These are phyloP conservation scores for Macrobrachium nipponense DNA, from an alignment of 1,140 invertebrate genomes.

Conservation along the genomic window DNA sequence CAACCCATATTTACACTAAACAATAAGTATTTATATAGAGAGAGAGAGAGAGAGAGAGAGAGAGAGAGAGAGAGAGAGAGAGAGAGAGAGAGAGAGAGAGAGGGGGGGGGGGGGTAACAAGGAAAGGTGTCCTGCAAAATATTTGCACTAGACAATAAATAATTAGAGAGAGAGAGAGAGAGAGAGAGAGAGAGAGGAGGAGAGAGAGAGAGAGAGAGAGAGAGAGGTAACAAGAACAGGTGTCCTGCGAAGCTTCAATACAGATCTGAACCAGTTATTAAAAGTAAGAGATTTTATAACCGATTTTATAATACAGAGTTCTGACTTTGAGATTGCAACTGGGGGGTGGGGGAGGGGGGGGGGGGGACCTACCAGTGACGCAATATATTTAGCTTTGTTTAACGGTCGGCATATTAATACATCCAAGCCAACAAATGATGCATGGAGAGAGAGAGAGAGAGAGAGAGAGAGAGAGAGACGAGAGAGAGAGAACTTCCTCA, in stretches of 20 bases:
- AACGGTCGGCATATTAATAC: background rate
- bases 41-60: slow-evolving; percentile 28
- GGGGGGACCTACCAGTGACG: background rate
- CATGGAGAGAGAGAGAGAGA: slow-evolving; percentile 11
- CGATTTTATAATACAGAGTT: too few relatives aligned
- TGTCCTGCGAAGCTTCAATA: background rate
- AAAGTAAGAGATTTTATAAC: too few relatives aligned
- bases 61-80: slow-evolving; percentile 54
- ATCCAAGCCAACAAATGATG: background rate
- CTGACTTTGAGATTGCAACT: too few relatives aligned
- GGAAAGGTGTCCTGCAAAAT: background rate
- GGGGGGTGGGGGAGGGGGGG: too few relatives aligned
- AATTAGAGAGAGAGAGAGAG: slow-evolving; percentile 12
- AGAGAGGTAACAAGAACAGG: slow-evolving; percentile 1
- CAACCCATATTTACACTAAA: background rate
- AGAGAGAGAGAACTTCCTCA: background rate
- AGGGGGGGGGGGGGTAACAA: slow-evolving; percentile 11
- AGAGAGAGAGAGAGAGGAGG: slow-evolving; percentile 40
- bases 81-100: slow-evolving; percentile 24
- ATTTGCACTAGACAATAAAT: background rate
- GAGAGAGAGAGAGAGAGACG: slow-evolving; percentile 7
- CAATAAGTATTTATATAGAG: background rate
- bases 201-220: slow-evolving; percentile 48
- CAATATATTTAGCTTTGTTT: background rate
- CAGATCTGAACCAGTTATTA: too few relatives aligned